These are phyloP conservation scores for Fragum sueziense DNA, from an alignment of 2,888 invertebrate species.

Conservation along the genomic window DNA sequence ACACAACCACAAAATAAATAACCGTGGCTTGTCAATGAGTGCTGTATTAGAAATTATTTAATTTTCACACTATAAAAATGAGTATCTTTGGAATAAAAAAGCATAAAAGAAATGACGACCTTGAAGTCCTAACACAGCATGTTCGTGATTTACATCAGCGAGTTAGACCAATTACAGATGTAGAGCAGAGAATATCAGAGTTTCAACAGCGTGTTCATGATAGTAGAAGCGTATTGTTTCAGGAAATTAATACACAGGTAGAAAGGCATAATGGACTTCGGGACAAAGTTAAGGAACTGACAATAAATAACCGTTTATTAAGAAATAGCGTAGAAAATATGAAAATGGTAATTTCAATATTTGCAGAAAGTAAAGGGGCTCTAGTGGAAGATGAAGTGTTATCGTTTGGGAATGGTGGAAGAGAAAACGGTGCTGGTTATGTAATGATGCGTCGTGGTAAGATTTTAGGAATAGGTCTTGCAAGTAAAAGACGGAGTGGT, in stretches of 20 bases:
- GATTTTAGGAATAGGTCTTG: constrained; percentile 27
- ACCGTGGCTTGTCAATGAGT: constrained; percentile 43
- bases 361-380: constrained; percentile 29
- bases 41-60: constrained; percentile 39
- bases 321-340: constrained; percentile 29
- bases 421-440: constrained; percentile 37
- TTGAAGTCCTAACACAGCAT: constrained; percentile 12
- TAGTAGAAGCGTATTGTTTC: constrained; percentile 9
- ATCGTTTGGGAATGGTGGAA: constrained; percentile 40
- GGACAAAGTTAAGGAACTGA: constrained; percentile 8
- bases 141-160: constrained; percentile 32
- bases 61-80: constrained; percentile 28
- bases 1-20: constrained; percentile 30
- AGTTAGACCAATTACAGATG: constrained; percentile 7
- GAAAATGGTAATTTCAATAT: constrained; percentile 33
- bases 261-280: constrained; percentile 18
- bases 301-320: constrained; percentile 22
- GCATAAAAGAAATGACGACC: constrained; percentile 10
- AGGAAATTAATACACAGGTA: too few relatives aligned
- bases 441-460: constrained; percentile 37
- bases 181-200: constrained; percentile 19
- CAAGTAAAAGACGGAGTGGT: constrained; percentile 26
- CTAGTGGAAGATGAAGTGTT: constrained; percentile 28
- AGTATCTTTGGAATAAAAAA: constrained; percentile 28
- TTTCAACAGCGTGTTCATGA: constrained; percentile 16